Percentiles rank a stretch among this genome's conserved stretches.
Conservation (phyloP, 2,797 vertebrate genomes). For the Galagoides demidoff region DNA sequence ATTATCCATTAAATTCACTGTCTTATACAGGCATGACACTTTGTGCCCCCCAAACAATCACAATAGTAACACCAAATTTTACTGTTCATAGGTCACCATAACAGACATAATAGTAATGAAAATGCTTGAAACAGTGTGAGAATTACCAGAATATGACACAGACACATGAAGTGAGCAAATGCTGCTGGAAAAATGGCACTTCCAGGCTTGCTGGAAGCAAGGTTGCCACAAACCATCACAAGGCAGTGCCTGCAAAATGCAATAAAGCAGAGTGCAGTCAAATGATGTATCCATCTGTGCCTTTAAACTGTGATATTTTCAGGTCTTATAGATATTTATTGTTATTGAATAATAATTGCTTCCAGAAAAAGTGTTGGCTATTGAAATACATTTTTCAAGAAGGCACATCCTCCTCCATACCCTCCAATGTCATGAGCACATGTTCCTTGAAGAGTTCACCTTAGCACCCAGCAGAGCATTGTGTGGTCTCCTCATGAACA, state of each 20-base stretch:
- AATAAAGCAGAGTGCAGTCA: background rate
- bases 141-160: background rate
- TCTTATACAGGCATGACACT: background rate
- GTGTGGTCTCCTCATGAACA: fast-evolving
- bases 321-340: background rate
- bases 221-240: too few relatives aligned
- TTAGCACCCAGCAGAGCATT: fast-evolving
- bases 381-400: background rate
- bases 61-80: background rate
- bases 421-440: too few relatives aligned
- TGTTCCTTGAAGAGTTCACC: fast-evolving
- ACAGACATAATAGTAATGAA: background rate
- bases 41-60: background rate
- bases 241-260: background rate
- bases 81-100: background rate
- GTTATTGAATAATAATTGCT: background rate
- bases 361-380: background rate
- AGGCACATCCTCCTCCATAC: background rate
- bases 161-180: background rate
- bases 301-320: background rate
- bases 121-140: background rate
- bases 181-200: background rate
- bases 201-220: background rate
- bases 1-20: background rate
- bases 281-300: background rate